Base-by-base conservation (phyloP, 2,888 invertebrate species). In the Nomada lathburiana region DNA sequence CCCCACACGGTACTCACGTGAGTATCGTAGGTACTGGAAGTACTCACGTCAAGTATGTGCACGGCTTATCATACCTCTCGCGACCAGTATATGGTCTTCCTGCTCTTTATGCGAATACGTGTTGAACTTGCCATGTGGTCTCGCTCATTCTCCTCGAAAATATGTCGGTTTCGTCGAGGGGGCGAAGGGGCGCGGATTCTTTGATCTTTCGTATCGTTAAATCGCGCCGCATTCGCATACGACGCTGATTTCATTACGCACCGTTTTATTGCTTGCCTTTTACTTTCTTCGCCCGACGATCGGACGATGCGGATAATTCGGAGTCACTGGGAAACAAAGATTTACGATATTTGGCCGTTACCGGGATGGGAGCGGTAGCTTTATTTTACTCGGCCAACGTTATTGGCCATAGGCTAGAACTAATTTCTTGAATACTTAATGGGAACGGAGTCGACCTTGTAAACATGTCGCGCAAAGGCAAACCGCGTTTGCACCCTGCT, bases 31-130 rank as follows among this genome's bases (percentile, higher is more conserved):
- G 82, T 82, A 87, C 89, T 89, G 86, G 84, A 88, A 82, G 85
- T 87, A 87, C 89, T 90, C 91, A 91, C 92, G 91, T 91, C 91
- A 92, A 90, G 89, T 91, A 90, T 90, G 92, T 84, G 89, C 87
- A 83, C 84, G 84, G 86, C 91, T 91, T 91, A 92, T 92, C 92
- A 89, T 87, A 86, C 78, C 80, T 85, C 83, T 80, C 76, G 83
- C 89, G 84, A 85, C 81, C 86, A 86, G 84, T 91, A 87, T 91
- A 90, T 83, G 89, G 88, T 92, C 92, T 92, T 92, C 91, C 90
- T 91, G 90, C 89, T 89, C 90, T 89, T 92, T 92, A 90, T 90
- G 89, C 89, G 87, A 89, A 53, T 77, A 82, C 74, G 73, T 71
- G 62, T 81, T 76, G 70, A 60, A 76, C 72, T 73, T 13, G 74